Conservation (phyloP, 2,888 invertebrate species). For the Girardia tigrina region DNA sequence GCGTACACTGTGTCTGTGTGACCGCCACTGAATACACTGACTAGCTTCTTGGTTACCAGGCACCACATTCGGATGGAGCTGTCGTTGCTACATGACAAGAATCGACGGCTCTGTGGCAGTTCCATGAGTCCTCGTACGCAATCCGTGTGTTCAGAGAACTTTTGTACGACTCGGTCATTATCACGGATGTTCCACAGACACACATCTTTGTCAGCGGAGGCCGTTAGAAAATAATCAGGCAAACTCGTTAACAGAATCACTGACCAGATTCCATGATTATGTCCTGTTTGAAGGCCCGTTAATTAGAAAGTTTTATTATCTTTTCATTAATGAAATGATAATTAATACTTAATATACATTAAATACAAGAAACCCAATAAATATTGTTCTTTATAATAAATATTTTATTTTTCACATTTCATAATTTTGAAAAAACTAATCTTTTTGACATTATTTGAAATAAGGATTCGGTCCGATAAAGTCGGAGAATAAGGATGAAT, state of each 20-base stretch:
- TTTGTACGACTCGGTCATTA: not conserved
- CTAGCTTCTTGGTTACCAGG: not conserved
- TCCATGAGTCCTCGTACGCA: not conserved
- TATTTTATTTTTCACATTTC: too few relatives aligned
- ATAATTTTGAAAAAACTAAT: too few relatives aligned
- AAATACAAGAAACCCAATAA: too few relatives aligned
- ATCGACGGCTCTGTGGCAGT: not conserved
- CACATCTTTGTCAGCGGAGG: not conserved
- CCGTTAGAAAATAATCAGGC: not conserved
- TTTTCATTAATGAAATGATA: too few relatives aligned
- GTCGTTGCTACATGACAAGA: not conserved
- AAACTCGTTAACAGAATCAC: not conserved
- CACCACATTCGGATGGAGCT: not conserved
- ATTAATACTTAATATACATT: too few relatives aligned
- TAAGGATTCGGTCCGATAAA: too few relatives aligned
- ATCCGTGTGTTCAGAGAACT: not conserved
- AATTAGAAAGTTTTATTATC: too few relatives aligned
- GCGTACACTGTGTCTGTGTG: not conserved
- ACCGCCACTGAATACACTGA: not conserved
- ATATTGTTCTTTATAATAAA: too few relatives aligned
- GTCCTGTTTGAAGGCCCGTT: too few relatives aligned
- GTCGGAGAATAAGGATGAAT: too few relatives aligned
- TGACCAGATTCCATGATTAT: not conserved
- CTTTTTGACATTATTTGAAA: too few relatives aligned
- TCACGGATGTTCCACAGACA: not conserved